Conservation (phyloP, 2,113 vertebrate species). For the Tenrec ecaudatus region DNA sequence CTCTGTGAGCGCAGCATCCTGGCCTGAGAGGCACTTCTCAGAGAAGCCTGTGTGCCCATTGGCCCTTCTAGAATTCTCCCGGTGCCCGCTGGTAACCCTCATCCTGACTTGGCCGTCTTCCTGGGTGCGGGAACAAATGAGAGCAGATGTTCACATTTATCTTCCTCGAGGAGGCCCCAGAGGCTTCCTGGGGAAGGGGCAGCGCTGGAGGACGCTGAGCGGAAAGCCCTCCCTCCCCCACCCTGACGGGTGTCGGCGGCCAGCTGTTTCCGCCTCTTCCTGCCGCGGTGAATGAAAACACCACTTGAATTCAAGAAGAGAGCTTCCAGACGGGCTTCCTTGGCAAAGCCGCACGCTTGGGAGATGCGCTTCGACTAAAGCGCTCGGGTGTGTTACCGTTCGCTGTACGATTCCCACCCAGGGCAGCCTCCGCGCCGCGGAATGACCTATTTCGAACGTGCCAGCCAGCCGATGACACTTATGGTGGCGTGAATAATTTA, state of each 20-base stretch:
- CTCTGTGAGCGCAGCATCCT: not conserved
- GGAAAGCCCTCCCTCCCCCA: not conserved
- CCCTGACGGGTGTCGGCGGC: not conserved
- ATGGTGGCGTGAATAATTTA: constrained; percentile 85
- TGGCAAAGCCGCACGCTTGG: constrained; percentile 66
- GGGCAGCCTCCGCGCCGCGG: constrained; percentile 16
- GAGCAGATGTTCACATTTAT: constrained; percentile 48
- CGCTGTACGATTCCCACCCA: constrained; percentile 74
- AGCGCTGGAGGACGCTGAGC: not conserved
- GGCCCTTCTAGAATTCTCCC: not conserved
- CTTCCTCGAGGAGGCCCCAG: constrained; percentile 46
- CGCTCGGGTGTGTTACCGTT: constrained; percentile 59
- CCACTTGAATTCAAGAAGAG: not conserved
- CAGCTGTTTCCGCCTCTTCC: constrained; percentile 12
- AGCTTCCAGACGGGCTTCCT: constrained; percentile 21
- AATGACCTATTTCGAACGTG: constrained; percentile 85
- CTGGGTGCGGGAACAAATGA: not conserved
- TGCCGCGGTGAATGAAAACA: not conserved
- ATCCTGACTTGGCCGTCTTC: not conserved
- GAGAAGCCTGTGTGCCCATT: not conserved
- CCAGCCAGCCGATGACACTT: constrained; percentile 83
- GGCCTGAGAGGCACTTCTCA: not conserved
- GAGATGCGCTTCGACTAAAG: constrained; percentile 66
- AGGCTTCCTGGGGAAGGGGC: not conserved
- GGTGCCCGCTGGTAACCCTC: not conserved